A percentile compares a stretch with the other conserved stretches of the same genome.
Evolutionary conservation across 2,113 vertebrate genomes (phyloP).

Genomic region (Gnathonemus echidnorhynchus): DNA sequence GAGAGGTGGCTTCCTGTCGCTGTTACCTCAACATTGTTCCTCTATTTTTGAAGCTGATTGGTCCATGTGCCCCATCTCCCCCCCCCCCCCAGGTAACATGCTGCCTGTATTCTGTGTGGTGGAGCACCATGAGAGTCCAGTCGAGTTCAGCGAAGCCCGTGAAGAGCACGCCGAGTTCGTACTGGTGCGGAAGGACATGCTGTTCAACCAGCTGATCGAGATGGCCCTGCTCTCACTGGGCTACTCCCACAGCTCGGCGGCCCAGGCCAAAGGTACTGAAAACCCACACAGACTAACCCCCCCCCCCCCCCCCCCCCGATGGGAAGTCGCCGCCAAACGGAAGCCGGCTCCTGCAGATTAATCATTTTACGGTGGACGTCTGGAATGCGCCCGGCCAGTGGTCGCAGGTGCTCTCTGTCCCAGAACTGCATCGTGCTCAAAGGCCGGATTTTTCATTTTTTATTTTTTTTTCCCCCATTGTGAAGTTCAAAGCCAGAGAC

Average conservation of each 20-base stretch:
- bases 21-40: not conserved
- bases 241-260: conserved; percentile 92
- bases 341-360: not conserved
- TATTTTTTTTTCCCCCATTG: not conserved
- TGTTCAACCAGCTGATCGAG: conserved; percentile 96
- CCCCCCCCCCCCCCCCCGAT: not conserved
- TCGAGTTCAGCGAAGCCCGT: conserved; percentile 73
- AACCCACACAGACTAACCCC: not conserved
- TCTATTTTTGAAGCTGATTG: conserved; percentile 10
- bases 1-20: not conserved
- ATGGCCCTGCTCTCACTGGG: conserved; percentile 91
- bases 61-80: conserved; percentile 45
- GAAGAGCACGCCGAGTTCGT: conserved; percentile 95
- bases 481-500: not conserved
- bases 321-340: not conserved
- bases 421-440: not conserved
- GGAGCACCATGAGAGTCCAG: conserved; percentile 81
- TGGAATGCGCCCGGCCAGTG: not conserved
- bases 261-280: conserved; percentile 87
- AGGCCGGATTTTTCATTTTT: not conserved
- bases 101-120: conserved; percentile 98
- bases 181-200: conserved; percentile 89
- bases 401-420: not conserved
- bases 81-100: conserved; percentile 76
- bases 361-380: not conserved